A percentile compares a stretch with the other conserved stretches of the same genome.
phyloP scores from a whole-genome alignment of 2,113 vertebrate genomes.

The Pontoporia blainvillei region DNA sequence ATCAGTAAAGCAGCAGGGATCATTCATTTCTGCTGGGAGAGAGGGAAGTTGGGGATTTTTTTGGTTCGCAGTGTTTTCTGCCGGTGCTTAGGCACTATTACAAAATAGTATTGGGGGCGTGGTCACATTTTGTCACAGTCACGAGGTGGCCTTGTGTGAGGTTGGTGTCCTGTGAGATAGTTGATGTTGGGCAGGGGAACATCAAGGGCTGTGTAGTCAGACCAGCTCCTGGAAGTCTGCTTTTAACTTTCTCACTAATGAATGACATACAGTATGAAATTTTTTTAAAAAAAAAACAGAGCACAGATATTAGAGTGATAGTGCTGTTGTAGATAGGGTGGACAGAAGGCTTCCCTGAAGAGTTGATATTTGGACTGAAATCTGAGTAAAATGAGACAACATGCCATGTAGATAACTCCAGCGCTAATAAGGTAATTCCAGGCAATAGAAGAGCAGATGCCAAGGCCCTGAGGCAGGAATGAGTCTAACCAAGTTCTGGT shows the following conservation, averaged over 20 bases:
- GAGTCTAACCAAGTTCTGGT: too few species aligned
- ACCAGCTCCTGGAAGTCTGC: background rate
- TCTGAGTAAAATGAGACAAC: background rate
- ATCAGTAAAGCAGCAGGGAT: too few species aligned
- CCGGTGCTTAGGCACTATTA: background rate
- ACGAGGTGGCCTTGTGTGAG: background rate
- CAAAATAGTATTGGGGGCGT: background rate
- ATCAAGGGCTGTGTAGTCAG: background rate
- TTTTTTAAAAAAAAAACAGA: background rate
- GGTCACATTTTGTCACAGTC: background rate
- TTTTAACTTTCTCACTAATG: background rate
- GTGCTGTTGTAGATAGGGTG: too few species aligned
- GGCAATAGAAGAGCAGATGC: background rate
- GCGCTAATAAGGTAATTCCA: background rate
- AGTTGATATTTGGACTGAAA: background rate
- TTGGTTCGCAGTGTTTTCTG: background rate
- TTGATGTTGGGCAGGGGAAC: background rate
- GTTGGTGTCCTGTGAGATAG: background rate
- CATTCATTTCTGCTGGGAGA: background rate
- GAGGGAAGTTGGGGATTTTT: background rate
- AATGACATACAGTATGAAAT: background rate
- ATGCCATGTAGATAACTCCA: too few species aligned
- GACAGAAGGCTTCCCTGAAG: background rate
- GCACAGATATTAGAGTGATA: accelerated
- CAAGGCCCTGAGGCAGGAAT: background rate